Evolutionary conservation across 2,113 vertebrate species (phyloP).

Genomic region (Xenopus borealis): DNA sequence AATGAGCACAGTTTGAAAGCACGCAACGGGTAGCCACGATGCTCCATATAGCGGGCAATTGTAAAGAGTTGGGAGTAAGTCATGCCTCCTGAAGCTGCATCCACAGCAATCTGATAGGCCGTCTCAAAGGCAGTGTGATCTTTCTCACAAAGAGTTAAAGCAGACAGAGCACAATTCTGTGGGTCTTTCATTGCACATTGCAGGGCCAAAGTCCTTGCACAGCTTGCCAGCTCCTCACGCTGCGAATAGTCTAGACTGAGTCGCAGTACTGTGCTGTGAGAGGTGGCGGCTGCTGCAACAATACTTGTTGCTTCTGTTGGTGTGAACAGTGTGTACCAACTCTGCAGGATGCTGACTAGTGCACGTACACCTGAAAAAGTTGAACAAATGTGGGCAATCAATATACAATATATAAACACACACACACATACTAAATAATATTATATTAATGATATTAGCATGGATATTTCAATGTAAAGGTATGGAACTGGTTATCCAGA

Average conservation of each 20-base stretch:
- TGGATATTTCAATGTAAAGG: too few species aligned
- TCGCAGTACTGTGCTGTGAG: slow-evolving; percentile 93
- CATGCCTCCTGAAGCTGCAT: slow-evolving; percentile 91
- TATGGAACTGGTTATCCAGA: too few species aligned
- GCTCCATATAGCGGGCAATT: slow-evolving; percentile 97
- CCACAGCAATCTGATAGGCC: slow-evolving; percentile 95
- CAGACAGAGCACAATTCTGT: slow-evolving; percentile 94
- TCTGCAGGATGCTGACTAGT: slow-evolving; percentile 93
- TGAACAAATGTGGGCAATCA: neutral
- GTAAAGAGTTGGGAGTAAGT: slow-evolving; percentile 96
- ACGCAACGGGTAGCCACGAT: slow-evolving; percentile 91
- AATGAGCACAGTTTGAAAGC: slow-evolving; percentile 94
- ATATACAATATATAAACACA: too few species aligned
- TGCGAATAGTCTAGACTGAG: slow-evolving; percentile 94
- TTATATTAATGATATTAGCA: too few species aligned
- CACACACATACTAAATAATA: too few species aligned
- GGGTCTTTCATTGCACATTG: slow-evolving; percentile 99
- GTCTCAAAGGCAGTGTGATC: slow-evolving; percentile 98
- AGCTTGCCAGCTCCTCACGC: slow-evolving; percentile 93
- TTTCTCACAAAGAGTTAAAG: slow-evolving; percentile 95
- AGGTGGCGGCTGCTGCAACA: slow-evolving; percentile 92
- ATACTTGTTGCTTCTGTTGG: slow-evolving; percentile 97
- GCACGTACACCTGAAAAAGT: slow-evolving; percentile 80
- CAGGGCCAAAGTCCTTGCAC: slow-evolving; percentile 87
- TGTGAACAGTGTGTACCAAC: slow-evolving; percentile 97